Base-by-base conservation (phyloP, 2,113 vertebrate species). In the Chloroceryle aenea region DNA sequence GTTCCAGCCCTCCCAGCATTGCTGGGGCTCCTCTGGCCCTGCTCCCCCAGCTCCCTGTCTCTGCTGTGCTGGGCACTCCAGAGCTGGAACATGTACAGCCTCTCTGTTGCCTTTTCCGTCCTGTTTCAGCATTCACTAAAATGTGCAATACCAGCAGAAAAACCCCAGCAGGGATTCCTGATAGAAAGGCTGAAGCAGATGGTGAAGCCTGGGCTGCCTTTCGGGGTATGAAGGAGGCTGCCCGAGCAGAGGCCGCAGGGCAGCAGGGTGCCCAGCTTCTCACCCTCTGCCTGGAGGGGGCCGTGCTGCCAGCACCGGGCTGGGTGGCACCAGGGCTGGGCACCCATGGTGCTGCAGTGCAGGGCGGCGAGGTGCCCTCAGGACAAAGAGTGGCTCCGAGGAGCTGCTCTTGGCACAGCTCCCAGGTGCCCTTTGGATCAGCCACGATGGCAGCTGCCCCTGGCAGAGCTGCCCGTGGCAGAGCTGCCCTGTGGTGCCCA, bases 401-500 rank as follows among this genome's bases (percentile, higher is more conserved):
- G 61, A 32, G 80, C 80, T 25, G 50, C 19, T 19, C 9, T 0
- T 10, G 45, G 4, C 45, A 1, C 2, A 17, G 48, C 58, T 29
- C 8, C 32, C 23, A 2, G 34, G 12, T 43, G 4, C 63, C 64
- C 26, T 74, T 12, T 0, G 7, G 47, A 4, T 32, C 55, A 14
- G 30, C 30, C 1, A 8, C 9, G 34, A 2, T 0, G 0, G 59
- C 75, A 13, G 82, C 47, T 2, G 0, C 36, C 34, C 6, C 30
- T 40, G 38, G 38, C 38, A 40, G 38, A n/a, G n/a, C n/a, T n/a
- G n/a, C 4, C 47, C 12, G 22, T n/a, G n/a, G n/a, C 43, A 45
- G 43, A 66, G 66, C 76, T 58, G 69, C 30, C 18, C 25, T 6
- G 2, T 17, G 1, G 15, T 19, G 4, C 20, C 45, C 3, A 20